Evolutionary conservation across 92 coral and sea anemone genomes (phyloP).

Genomic region (Epizoanthus scotinus): DNA sequence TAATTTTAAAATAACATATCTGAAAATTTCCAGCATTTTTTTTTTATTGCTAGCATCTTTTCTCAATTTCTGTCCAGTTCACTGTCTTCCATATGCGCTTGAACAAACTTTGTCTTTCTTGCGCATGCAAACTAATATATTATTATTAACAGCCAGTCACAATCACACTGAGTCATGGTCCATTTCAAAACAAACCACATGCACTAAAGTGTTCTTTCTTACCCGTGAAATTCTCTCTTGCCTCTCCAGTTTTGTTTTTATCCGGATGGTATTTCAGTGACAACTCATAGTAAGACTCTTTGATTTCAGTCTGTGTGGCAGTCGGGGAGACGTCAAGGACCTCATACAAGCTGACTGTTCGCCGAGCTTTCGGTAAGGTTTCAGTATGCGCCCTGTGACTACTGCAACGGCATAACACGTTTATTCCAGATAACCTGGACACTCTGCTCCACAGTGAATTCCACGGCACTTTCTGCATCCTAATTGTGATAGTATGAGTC

Average conservation of each 20-base stretch:
- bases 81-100: too few species aligned
- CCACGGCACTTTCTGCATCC: background rate
- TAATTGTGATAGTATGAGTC: background rate
- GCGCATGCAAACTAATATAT: too few species aligned
- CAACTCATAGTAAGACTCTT: slow-evolving; percentile 80
- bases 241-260: slow-evolving; percentile 51
- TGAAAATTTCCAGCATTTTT: too few species aligned
- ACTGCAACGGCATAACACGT: background rate
- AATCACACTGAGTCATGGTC: too few species aligned
- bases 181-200: too few species aligned
- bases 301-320: slow-evolving; percentile 89
- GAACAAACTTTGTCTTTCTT: too few species aligned
- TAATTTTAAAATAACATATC: too few species aligned
- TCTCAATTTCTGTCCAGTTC: too few species aligned
- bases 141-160: too few species aligned
- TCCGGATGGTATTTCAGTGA: slow-evolving; percentile 91
- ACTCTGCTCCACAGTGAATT: background rate
- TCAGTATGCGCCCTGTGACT: background rate
- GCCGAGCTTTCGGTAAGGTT: slow-evolving; percentile 21
- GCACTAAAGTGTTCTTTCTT: background rate
- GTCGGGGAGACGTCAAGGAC: slow-evolving; percentile 73
- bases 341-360: slow-evolving; percentile 63
- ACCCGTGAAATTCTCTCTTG: slow-evolving; percentile 78
- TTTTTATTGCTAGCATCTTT: too few species aligned
- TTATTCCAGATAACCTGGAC: background rate